Evolutionary conservation across 2,888 invertebrate species (phyloP).

Genomic region (Cartodere bifasciata): DNA sequence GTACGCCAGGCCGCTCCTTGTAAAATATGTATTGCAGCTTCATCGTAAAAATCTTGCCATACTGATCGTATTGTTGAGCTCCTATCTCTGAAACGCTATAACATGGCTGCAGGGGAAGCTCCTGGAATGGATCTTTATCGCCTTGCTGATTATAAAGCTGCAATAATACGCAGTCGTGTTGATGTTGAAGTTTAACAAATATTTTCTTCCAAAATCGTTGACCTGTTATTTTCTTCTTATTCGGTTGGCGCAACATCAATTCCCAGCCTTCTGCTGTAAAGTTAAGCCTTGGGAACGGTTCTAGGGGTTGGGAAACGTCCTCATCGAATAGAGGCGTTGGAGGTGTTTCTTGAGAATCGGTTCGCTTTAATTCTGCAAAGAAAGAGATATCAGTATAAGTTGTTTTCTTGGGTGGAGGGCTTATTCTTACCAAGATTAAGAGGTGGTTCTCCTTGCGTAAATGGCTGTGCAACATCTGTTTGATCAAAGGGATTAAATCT

Average conservation of each 20-base stretch:
- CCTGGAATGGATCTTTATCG: constrained; percentile 90
- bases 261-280: constrained; percentile 86
- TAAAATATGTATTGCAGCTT: constrained; percentile 96
- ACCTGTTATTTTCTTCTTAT: constrained; percentile 92
- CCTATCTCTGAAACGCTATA: constrained; percentile 91
- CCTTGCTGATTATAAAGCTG: constrained; percentile 72
- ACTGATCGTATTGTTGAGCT: constrained; percentile 97
- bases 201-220: constrained; percentile 96
- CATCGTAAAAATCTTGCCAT: constrained; percentile 97
- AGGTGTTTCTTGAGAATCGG: constrained; percentile 65
- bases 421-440: constrained; percentile 30
- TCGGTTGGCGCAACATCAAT: constrained; percentile 88
- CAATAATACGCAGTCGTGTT: constrained; percentile 72
- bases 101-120: constrained; percentile 85
- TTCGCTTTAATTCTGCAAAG: constrained; percentile 35
- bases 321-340: constrained; percentile 92
- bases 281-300: constrained; percentile 73
- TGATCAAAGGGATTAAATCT: constrained; percentile 69
- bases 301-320: constrained; percentile 82
- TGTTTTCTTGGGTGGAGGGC: no score
- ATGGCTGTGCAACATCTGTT: constrained; percentile 33
- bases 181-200: constrained; percentile 65
- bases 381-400: no score
- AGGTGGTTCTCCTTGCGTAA: constrained; percentile 25
- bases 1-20: constrained; percentile 91